Base-by-base conservation (phyloP, 2,113 vertebrate species). In the Brachyhypopomus gauderio region DNA sequence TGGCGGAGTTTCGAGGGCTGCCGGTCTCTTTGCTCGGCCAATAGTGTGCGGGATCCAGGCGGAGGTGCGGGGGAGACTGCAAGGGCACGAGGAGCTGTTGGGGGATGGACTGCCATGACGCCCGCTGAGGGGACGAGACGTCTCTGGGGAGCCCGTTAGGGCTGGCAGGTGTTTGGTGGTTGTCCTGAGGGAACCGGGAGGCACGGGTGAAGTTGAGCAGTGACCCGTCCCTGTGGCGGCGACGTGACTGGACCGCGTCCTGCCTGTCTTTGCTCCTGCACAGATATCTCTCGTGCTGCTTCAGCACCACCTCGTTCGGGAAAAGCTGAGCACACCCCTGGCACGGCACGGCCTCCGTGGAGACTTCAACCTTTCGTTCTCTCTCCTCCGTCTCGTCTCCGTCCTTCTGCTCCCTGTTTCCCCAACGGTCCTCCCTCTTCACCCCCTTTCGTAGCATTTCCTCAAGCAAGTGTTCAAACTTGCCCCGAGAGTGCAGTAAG, bases 381-480 rank as follows among this genome's bases (percentile, higher is more conserved):
- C 81, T 63, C 81, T 77, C 82, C 41, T 89, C 87, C 22, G 84
- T 86, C 41, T 20, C 41, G 19, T 67, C 74, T 59, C 64, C 45
- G 11, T 75, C 72, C 36, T 58, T 38, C 45, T 45, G 36, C 45
- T 23, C 34, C 27, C 78, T 23, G 60, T 81, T 58, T 63, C 81
- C 77, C 16, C 25, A 55, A 5, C 16, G 41, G 5, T 83, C 2
- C 22, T 86, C 77, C 41, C 81, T n/a, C 84, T 81, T 88, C 56
- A 82, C 85, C 17, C 92, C 90, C 56, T 87, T 88, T 70, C 91
- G 87, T 55, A 94, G 89, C 89, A 93, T 92, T 80, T 91, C 90
- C 79, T 93, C 92, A 56, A 94, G 87, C 79, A 93, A 88, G 76
- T 92, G 89, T 83, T 93, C 92, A 76, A 94, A 93, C 73, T 92